Evolutionary conservation across 2,797 vertebrate species (phyloP), one percentile per base, ranked within the genome.

Genomic region (Spinus olivaceus): DNA sequence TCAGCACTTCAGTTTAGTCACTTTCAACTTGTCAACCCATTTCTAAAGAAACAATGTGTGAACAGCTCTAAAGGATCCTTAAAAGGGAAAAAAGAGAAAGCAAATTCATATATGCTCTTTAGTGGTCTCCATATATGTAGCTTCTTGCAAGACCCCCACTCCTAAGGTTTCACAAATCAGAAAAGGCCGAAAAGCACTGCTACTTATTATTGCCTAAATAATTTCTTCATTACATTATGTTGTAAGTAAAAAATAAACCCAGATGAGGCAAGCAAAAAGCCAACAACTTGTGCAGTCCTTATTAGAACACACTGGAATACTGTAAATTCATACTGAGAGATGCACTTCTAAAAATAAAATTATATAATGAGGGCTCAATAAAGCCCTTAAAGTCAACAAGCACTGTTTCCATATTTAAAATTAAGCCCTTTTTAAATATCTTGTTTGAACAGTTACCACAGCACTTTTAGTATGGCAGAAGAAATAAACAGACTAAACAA

Each of bases 301-400:
- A 69, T 66, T 66, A 92, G 60, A 95, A 92, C 51, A 76, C 71
- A 63, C 4, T 60, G 57, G 46, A 93, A 77, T 89, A 84, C 27
- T 47, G 18, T 66, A 87, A 78, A 93, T 50, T 78, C 54, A 61
- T 51, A 87, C n/a, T 35, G 50, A 92, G 77, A 96, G 18, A 71
- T n/a, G 41, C 51, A 59, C 28, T 91, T 94, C 59, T 82, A 92
- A 92, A 95, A 94, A 77, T 71, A 82, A 89, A 88, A 81, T 65
- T 80, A 70, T 49, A 74, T 71, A 70, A 92, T 72, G 51, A 88
- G 35, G 14, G 11, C 27, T 88, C 70, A 86, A 49, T 54, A 90
- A 78, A 83, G 59, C 44, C 37, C 56, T 92, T 86, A 57, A 72
- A 94, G 66, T 79, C 76, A 94, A 81, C 56, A 85, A 79, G 25